A percentile compares a stretch with the other conserved stretches of the same genome.
These are phyloP conservation scores for Palythoa grandis DNA, from an alignment of 92 coral and sea anemone species.

Conservation along the genomic window DNA sequence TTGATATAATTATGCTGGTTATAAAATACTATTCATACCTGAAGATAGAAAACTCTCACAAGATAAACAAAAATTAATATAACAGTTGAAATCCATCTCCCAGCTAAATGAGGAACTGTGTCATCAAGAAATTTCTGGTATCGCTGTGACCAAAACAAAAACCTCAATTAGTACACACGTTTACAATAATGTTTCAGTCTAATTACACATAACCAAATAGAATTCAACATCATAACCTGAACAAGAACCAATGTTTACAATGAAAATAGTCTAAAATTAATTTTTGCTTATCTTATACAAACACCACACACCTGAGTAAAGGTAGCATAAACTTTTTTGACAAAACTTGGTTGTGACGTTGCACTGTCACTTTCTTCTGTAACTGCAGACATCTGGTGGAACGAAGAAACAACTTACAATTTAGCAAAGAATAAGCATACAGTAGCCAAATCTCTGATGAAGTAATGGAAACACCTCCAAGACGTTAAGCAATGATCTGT, in stretches of 20 bases:
- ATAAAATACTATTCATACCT: slow-evolving; percentile 59
- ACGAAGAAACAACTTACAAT: not conserved
- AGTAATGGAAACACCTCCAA: no score
- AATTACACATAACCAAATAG: no score
- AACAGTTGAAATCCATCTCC: slow-evolving; percentile 88
- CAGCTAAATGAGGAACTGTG: slow-evolving; percentile 82
- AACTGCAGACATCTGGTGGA: slow-evolving; percentile 25
- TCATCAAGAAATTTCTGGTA: slow-evolving; percentile 92
- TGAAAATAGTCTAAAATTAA: no score
- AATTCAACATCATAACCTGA: no score
- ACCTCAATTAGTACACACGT: not conserved
- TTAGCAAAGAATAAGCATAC: no score
- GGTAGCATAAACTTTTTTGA: slow-evolving; percentile 59
- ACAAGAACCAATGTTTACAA: no score
- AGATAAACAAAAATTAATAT: slow-evolving; percentile 69
- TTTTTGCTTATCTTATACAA: not conserved
- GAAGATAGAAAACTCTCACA: slow-evolving; percentile 86
- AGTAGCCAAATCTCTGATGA: no score
- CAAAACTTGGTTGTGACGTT: slow-evolving; percentile 65
- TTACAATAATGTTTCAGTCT: not conserved
- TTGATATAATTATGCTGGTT: no score
- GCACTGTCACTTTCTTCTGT: slow-evolving; percentile 50
- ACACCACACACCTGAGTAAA: slow-evolving; percentile 66
- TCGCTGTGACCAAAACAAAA: slow-evolving; percentile 57
- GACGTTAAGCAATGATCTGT: no score